These are phyloP conservation scores for Xenopus borealis DNA, from an alignment of 2,113 vertebrate genomes.

Conservation along the genomic window DNA sequence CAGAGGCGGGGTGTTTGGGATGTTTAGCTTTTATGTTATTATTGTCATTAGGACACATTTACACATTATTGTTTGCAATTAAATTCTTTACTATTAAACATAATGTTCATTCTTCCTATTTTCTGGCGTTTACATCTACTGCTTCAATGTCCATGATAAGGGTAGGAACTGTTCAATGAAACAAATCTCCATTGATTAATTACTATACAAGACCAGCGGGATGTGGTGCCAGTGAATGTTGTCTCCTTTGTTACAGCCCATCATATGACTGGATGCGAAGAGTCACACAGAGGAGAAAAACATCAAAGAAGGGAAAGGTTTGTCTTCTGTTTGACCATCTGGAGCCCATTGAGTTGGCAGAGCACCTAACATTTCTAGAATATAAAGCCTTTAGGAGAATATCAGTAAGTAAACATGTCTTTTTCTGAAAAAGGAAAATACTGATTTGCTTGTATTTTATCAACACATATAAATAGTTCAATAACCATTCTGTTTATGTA, in stretches of 20 bases:
- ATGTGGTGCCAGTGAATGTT: constrained; percentile 25
- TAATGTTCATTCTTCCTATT: too few species aligned
- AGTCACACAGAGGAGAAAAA: constrained; percentile 91
- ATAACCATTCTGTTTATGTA: too few species aligned
- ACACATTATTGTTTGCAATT: too few species aligned
- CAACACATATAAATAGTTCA: background rate
- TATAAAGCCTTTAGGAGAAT: constrained; percentile 96
- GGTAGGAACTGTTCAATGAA: background rate
- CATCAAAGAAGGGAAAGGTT: constrained; percentile 91
- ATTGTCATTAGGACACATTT: too few species aligned
- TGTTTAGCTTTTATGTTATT: too few species aligned
- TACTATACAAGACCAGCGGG: constrained; percentile 1
- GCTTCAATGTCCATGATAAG: background rate
- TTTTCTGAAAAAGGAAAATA: background rate
- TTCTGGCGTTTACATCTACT: too few species aligned
- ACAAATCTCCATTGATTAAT: background rate
- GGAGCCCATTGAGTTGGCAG: constrained; percentile 92
- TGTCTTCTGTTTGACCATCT: constrained; percentile 95
- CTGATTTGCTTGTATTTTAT: background rate
- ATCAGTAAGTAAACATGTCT: constrained; percentile 71
- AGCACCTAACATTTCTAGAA: constrained; percentile 96
- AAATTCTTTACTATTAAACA: too few species aligned
- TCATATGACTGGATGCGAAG: constrained; percentile 98
- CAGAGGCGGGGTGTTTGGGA: too few species aligned
- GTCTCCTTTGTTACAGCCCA: constrained; percentile 69